Percentiles rank a stretch among this genome's conserved stretches.
Conservation (phyloP, 2,113 vertebrate genomes). For the Apteryx mantelli region DNA sequence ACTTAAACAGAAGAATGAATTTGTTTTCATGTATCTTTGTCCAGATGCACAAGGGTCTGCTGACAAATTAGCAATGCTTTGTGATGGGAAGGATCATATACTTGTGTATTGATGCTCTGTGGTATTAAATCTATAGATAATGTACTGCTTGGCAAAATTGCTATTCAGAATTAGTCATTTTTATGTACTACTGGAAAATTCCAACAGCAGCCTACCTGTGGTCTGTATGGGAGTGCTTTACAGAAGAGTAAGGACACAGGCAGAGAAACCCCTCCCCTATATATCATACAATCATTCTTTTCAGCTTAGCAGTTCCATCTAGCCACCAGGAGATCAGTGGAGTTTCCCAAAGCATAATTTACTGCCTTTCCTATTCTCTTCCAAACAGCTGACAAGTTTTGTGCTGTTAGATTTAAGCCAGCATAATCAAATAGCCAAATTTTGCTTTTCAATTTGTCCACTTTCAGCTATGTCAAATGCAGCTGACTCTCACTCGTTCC, state of each 20-base stretch:
- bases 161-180: neutral
- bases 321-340: neutral
- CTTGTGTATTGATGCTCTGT: neutral
- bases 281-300: neutral
- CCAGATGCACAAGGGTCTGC: neutral
- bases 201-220: neutral
- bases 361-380: neutral
- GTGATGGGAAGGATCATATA: neutral
- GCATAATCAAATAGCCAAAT: neutral
- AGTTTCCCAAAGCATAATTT: neutral
- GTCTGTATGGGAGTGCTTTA: neutral
- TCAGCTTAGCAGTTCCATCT: neutral
- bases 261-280: neutral
- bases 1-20: neutral
- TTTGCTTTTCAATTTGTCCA: neutral
- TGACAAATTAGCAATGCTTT: neutral
- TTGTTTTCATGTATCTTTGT: neutral
- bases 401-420: neutral
- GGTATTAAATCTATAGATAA: neutral
- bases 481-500: neutral
- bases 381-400: neutral
- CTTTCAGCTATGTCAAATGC: fast-evolving
- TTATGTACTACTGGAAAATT: neutral
- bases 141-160: neutral
- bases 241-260: neutral